phyloP scores from a whole-genome alignment of 2,797 vertebrate genomes.

The Dallia pectoralis region DNA sequence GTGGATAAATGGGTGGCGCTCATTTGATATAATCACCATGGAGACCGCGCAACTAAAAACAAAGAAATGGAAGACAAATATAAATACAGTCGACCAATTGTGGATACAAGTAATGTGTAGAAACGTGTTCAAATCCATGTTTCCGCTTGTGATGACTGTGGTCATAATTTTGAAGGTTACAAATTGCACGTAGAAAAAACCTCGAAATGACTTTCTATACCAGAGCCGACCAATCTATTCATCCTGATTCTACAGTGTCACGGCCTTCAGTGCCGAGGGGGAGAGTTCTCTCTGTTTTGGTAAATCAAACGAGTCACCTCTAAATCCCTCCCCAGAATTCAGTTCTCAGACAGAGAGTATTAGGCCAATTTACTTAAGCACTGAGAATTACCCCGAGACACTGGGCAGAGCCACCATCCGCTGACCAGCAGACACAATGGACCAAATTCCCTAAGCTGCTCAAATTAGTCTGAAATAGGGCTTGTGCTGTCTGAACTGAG shows the following conservation, averaged over 20 bases:
- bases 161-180: too few species aligned
- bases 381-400: constrained; percentile 64
- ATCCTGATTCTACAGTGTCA: neutral
- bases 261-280: constrained; percentile 13
- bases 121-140: too few species aligned
- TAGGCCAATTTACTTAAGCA: constrained; percentile 67
- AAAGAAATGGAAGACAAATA: too few species aligned
- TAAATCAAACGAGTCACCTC: constrained; percentile 27
- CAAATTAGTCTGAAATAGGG: constrained; percentile 61
- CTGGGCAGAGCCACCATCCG: constrained; percentile 22
- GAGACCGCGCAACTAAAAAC: too few species aligned
- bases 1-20: too few species aligned
- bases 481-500: constrained; percentile 53
- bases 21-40: too few species aligned
- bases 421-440: constrained; percentile 30
- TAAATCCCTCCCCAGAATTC: constrained; percentile 58
- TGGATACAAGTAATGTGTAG: too few species aligned
- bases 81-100: too few species aligned
- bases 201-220: neutral
- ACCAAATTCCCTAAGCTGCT: constrained; percentile 60
- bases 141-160: too few species aligned
- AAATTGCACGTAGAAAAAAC: too few species aligned
- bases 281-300: constrained; percentile 59
- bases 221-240: neutral
- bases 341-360: constrained; percentile 59